Conservation (phyloP, 2,888 invertebrate genomes). For the Cryptocephalus moraei region DNA sequence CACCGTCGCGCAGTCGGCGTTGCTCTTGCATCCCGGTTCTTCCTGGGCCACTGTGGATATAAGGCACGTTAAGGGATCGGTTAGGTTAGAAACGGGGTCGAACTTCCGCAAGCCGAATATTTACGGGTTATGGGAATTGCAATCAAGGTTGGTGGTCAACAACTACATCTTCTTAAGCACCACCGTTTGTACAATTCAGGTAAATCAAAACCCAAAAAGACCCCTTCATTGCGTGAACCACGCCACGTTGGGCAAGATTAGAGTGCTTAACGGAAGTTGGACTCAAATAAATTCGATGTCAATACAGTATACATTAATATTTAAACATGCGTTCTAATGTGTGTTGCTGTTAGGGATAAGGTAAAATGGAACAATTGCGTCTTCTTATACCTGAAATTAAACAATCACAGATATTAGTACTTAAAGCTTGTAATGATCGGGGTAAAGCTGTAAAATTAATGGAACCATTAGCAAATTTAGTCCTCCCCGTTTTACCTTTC, state of each 20-base stretch:
- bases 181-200: too few species aligned
- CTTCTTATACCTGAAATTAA: too few species aligned
- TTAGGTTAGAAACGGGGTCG: constrained; percentile 4
- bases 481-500: constrained; percentile 47
- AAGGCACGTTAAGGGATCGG: constrained; percentile 2
- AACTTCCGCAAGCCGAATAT: neutral
- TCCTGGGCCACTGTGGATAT: constrained; percentile 27
- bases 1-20: constrained; percentile 61
- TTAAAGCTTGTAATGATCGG: too few species aligned
- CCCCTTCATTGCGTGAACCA: too few species aligned
- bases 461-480: too few species aligned
- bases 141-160: neutral
- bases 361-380: neutral
- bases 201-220: too few species aligned
- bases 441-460: too few species aligned
- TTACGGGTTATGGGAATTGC: neutral
- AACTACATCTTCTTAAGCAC: too few species aligned
- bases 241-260: too few species aligned
- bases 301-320: neutral
- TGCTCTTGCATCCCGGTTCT: constrained; percentile 55
- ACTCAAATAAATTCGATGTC: neutral
- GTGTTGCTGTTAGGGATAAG: constrained; percentile 21
- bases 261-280: too few species aligned
- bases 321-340: constrained; percentile 2
- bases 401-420: too few species aligned